Base-by-base conservation (phyloP, 35 echinoderm and acorn worm genomes). In the Strongylocentrotus purpuratus region DNA sequence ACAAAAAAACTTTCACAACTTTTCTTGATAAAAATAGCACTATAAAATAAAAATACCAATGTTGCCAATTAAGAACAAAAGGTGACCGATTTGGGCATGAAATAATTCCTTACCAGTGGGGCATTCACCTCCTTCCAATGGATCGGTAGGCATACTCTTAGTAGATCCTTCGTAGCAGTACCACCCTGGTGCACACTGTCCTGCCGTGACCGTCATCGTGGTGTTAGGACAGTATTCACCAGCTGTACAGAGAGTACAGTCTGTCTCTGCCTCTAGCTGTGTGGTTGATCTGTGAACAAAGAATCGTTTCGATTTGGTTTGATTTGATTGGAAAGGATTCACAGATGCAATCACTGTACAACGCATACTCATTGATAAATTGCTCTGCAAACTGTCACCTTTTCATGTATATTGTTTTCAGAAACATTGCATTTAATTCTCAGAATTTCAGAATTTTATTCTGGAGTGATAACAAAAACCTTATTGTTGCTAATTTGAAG, bases 221-320 rank as follows among this genome's bases (percentile, higher is more conserved):
- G 97, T 96, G 86, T 96, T 94, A 4, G 96, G 96, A 91, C 98
- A 99, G 71, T 97, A 99, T 14, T 96, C 91, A 5, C 98, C 98
- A 1, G 95, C 96, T 45, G 88, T 95, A 87, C 98, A 99, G 11
- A 87, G 58, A 47, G 97, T 96, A 32, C 98, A 99, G 33, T 97
- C 96, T 45, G 35, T 59, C 22, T 94, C 85, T 4, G 86, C 95
- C 48, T 70, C 94, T 20, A 96, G 96, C 31, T 97, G 96, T 35
- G 94, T 89, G 4, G 98, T 96, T n/a, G 96, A 85, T 92, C 98
- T 97, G 92, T 52, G 25, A 95, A 47, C 22, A 94, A 50, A 70
- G 25, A 70, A 70, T 28, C 61, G 25, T 70, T 25, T 25, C 18
- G 17, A 17, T 70, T 25, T 70, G 61, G 5, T 70, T 28, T 70